Percentiles rank a stretch among this genome's conserved stretches.
These are phyloP conservation scores for Salvelinus fontinalis DNA, from an alignment of 2,113 vertebrate genomes.

Conservation along the genomic window DNA sequence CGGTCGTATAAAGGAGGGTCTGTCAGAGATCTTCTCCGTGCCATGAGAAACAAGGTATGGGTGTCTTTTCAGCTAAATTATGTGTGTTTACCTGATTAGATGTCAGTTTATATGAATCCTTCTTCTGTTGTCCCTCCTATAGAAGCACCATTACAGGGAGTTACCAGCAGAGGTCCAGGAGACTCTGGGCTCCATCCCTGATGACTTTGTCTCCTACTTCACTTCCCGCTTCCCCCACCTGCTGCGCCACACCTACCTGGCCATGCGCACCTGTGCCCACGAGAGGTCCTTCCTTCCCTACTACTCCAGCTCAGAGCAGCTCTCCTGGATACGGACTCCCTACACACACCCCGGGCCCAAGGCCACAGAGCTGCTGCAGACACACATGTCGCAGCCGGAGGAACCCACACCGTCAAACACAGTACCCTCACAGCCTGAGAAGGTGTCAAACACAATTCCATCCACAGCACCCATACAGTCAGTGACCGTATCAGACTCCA, in stretches of 20 bases:
- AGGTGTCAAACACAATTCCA: no score
- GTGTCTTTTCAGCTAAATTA: background rate
- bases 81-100: no score
- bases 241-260: conserved; percentile 87
- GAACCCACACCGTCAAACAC: background rate
- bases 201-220: conserved; percentile 93
- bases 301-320: conserved; percentile 73
- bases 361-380: background rate
- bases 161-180: conserved; percentile 88
- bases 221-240: conserved; percentile 93
- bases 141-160: conserved; percentile 98
- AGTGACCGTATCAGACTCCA: no score
- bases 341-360: conserved; percentile 5
- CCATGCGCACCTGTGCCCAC: conserved; percentile 83
- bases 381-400: background rate
- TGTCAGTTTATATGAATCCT: no score
- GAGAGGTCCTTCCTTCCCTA: conserved; percentile 94
- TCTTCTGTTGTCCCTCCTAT: conserved; percentile 13
- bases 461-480: no score
- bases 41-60: conserved; percentile 95
- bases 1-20: conserved; percentile 95
- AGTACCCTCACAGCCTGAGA: no score
- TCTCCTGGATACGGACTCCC: conserved; percentile 38
- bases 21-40: conserved; percentile 90
- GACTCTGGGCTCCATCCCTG: conserved; percentile 90